Evolutionary conservation across 2,797 vertebrate species (phyloP), one percentile per base, ranked within the genome.

Genomic region (Danio aesculapii): DNA sequence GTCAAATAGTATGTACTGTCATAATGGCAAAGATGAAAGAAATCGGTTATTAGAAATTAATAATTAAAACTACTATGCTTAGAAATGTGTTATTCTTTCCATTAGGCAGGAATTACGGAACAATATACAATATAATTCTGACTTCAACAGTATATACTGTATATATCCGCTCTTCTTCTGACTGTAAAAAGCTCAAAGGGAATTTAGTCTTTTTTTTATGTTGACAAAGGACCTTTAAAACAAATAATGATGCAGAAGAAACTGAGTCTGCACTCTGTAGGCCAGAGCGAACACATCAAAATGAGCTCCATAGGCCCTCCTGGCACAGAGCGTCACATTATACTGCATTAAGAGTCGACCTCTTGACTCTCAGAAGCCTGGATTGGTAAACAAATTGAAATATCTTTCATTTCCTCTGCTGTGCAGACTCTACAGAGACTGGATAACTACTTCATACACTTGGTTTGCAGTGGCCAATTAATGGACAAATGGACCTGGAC

Each of bases 311-410:
- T 46, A 5, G 10, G 44, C 50, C 71, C 52, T 84, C 12, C 44
- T 59, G 39, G 66, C 77, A 61, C 44, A 77, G 74, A 58, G 52
- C 52, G 74, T 55, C 78, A 81, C 61, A 68, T 81, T 81, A 59
- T 39, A 71, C 74, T 19, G 10, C 73, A 70, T 84, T 82, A 75
- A 67, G 41, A 53, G 62, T 63, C 52, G 70, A 75, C 81, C 79
- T 84, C 41, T 68, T 79, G 78, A 43, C 63, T 58, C 62, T 71
- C 74, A 64, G 69, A 80, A 68, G 46, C 69, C 64, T 62, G 46
- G 53, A 72, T 73, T 66, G 79, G 68, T 77, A 81, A 64, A 78
- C 71, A 82, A 62, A 71, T 77, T 71, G 41, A 84, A 80, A 83
- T 75, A 57, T 73, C 17, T 72, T 68, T 59, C 53, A 44, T 8